phyloP scores from a whole-genome alignment of 1,140 invertebrate genomes.

The Drosophila sproati region DNA sequence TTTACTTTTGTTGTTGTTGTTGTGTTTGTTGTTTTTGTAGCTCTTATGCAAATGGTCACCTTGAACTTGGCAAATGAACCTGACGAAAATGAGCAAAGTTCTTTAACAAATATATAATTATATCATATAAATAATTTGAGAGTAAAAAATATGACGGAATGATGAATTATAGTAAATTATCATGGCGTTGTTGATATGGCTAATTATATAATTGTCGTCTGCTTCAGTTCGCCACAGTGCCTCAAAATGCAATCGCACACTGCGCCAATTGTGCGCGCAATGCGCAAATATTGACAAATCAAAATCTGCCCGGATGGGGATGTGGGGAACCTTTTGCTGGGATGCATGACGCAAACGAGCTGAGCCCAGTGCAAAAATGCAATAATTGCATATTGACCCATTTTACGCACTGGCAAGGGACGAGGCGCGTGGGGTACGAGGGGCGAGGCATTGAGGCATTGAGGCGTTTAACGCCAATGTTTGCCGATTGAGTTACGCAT shows the following conservation, averaged over 20 bases:
- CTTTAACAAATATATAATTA: conserved; percentile 14
- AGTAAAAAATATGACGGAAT: neutral
- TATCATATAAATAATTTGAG: neutral
- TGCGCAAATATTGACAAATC: conserved; percentile 65
- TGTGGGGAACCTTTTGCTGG: conserved; percentile 5
- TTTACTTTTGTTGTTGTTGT: conserved; percentile 1
- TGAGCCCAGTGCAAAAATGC: conserved; percentile 56
- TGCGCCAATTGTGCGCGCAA: conserved; percentile 24
- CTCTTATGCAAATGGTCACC: conserved; percentile 49
- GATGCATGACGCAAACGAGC: conserved; percentile 58
- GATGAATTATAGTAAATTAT: too few relatives aligned
- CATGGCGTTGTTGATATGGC: too few relatives aligned
- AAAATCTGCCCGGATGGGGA: conserved; percentile 30
- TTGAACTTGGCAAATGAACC: conserved; percentile 54
- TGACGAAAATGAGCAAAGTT: conserved; percentile 39
- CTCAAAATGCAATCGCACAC: conserved; percentile 12
- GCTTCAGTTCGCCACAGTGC: conserved; percentile 17
- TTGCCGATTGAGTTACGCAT: conserved; percentile 73
- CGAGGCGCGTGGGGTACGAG: conserved; percentile 9
- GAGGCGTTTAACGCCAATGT: conserved; percentile 24
- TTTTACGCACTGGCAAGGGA: conserved; percentile 61
- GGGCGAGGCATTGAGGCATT: conserved; percentile 1
- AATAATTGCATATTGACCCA: conserved; percentile 81
- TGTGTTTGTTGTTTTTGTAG: neutral
- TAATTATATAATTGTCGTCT: conserved; percentile 9